These are phyloP conservation scores for Mesorhabditis spiculigera DNA, from an alignment of 2,888 invertebrate species.

Conservation along the genomic window DNA sequence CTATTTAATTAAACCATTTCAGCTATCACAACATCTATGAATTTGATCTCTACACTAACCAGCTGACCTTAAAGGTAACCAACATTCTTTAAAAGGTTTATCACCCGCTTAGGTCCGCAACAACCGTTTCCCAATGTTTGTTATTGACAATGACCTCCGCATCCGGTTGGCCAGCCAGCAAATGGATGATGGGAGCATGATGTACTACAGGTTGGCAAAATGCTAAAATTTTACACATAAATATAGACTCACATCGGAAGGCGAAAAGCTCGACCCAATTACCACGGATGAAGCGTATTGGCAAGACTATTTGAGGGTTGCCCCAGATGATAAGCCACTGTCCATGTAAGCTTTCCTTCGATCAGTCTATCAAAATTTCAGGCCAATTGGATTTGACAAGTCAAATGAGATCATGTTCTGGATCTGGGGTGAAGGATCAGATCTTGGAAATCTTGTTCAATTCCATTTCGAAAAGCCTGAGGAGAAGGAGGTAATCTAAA, in stretches of 20 bases:
- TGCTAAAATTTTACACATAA: background rate
- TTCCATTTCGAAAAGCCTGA: conserved; percentile 50
- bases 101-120: conserved; percentile 30
- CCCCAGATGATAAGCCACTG: conserved; percentile 51
- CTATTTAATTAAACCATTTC: background rate
- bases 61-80: conserved; percentile 37
- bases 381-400: conserved; percentile 50
- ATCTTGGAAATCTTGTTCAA: conserved; percentile 49
- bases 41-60: conserved; percentile 48
- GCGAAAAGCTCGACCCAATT: conserved; percentile 23
- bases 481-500: conserved; percentile 24
- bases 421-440: conserved; percentile 51
- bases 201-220: conserved; percentile 29
- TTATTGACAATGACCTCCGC: conserved; percentile 48
- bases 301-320: conserved; percentile 47
- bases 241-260: conserved; percentile 31
- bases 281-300: conserved; percentile 45
- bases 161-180: conserved; percentile 51
- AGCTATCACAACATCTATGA: conserved; percentile 53
- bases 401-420: conserved; percentile 53
- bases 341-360: conserved; percentile 33
- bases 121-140: conserved; percentile 47
- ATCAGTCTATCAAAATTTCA: conserved; percentile 18
- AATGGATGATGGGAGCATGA: conserved; percentile 41
- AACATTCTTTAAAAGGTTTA: background rate